A percentile compares a stretch with the other conserved stretches of the same genome.
Conservation (phyloP, 2,113 vertebrate genomes). For the Zootoca vivipara region DNA sequence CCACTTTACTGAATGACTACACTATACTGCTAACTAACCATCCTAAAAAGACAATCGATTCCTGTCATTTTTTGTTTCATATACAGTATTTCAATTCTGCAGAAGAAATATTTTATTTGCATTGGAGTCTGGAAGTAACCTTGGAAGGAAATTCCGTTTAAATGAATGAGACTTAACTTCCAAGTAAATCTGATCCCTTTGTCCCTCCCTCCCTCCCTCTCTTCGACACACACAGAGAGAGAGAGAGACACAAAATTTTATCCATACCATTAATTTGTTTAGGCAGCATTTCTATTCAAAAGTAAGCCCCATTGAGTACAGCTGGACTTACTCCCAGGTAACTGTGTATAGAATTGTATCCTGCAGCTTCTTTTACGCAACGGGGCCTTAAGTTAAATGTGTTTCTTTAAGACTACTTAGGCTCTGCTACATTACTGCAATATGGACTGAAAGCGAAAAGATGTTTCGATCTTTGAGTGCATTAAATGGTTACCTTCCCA, state of each 20-base stretch:
- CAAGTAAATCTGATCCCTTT: background rate
- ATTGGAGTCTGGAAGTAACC: background rate
- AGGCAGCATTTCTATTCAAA: background rate
- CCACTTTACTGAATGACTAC: background rate
- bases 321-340: background rate
- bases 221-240: too few species aligned
- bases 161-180: background rate
- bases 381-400: background rate
- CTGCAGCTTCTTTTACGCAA: background rate
- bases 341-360: background rate
- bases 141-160: background rate
- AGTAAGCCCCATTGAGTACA: background rate
- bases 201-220: too few species aligned
- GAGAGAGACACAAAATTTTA: too few species aligned
- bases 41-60: background rate
- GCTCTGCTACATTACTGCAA: background rate
- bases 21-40: background rate
- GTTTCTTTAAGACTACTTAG: background rate
- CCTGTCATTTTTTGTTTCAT: background rate
- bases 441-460: background rate
- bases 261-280: too few species aligned
- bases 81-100: background rate
- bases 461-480: background rate
- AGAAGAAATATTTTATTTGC: background rate
- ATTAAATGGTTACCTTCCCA: background rate